Base-by-base conservation (phyloP, 2,888 invertebrate species). In the Physocephala rufipes region DNA sequence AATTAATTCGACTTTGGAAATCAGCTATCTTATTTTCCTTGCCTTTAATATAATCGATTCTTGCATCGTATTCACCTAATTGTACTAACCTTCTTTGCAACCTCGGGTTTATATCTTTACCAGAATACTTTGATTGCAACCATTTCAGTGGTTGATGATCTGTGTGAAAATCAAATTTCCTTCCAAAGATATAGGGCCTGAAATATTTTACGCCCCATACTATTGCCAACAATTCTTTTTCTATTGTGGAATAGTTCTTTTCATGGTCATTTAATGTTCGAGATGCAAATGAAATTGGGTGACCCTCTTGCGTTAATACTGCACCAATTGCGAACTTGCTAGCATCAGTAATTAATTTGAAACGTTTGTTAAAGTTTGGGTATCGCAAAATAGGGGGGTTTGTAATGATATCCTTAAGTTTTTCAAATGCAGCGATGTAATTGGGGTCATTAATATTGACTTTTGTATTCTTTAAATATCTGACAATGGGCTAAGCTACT, bases 221-320 rank as follows among this genome's bases (percentile, higher is more conserved):
- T 15, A n/a, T 77, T 1, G 77, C 78, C 47, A 82, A 62, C 2
- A 83, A 63, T 75, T 84, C 82, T 61, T 82, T 83, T 70, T 84
- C 82, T 15, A 81, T 77, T 2, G 78, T 76, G 1, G 74, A 74
- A 55, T 81, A 81, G 47, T 76, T 79, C 9, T 19, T 51, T 74
- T 81, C 78, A 0, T 76, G 67, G 21, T 71, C 47, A 13, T 71
- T 76, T 69, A 76, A 68, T 5, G 76, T 79, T 74, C 82, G 67
- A 16, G 80, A 80, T 2, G 80, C 74, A 68, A 75, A 80, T 36
- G 76, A 76, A 16, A 82, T 71, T 2, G 80, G 80, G 28, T n/a
- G 26, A 72, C 78, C 75, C 28, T 64, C 58, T 71, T 1, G 81
- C 79, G 5, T 79, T 79, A 28, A 82, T 26, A 24, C 74, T 2